phyloP scores from a whole-genome alignment of 2,113 vertebrate genomes.

The Pachyramphus minor region DNA sequence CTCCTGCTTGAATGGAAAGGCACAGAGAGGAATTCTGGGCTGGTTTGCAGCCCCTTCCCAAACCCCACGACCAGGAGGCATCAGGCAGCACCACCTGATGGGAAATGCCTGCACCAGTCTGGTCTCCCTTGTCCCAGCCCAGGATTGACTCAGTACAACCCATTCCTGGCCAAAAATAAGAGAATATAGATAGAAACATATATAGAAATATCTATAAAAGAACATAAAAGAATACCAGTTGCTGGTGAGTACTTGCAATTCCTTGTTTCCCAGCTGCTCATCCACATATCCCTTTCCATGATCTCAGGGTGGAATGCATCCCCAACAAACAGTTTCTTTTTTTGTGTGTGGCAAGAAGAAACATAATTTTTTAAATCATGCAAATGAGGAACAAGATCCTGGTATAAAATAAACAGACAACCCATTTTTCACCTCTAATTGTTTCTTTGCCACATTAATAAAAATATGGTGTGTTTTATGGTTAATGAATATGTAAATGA shows the following conservation, averaged over 20 bases:
- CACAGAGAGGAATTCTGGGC: background rate
- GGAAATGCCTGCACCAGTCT: background rate
- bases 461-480: constrained; percentile 4
- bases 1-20: background rate
- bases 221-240: background rate
- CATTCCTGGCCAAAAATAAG: background rate
- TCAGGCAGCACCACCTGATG: background rate
- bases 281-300: background rate
- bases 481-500: constrained; percentile 55
- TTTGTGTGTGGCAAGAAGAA: background rate
- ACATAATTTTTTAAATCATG: background rate
- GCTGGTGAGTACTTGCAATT: background rate
- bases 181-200: no score
- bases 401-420: constrained; percentile 1
- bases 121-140: background rate
- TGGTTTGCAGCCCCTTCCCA: background rate
- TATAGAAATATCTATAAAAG: no score
- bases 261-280: background rate
- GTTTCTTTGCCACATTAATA: constrained; percentile 44
- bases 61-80: background rate
- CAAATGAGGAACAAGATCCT: constrained; percentile 9
- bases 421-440: constrained; percentile 49
- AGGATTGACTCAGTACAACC: background rate
- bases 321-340: background rate
- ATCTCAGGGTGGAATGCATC: background rate